Conservation (phyloP, 2,797 vertebrate genomes). For the Cuniculus paca region DNA sequence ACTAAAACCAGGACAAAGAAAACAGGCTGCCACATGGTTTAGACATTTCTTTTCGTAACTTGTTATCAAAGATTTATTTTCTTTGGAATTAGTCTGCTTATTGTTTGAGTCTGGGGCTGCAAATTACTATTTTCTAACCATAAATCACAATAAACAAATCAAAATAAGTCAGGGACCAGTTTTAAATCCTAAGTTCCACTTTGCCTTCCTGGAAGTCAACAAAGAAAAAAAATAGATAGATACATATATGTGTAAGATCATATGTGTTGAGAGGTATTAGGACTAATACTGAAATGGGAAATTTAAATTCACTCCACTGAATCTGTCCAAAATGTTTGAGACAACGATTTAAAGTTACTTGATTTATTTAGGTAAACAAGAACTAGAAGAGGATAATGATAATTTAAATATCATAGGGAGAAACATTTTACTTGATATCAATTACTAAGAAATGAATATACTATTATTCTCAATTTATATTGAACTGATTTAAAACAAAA, state of each 20-base stretch:
- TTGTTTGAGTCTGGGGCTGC: background rate
- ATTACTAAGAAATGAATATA: slow-evolving; percentile 3
- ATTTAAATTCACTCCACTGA: slow-evolving; percentile 34
- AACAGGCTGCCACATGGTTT: background rate
- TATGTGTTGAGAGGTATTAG: background rate
- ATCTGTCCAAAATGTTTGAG: slow-evolving; percentile 22
- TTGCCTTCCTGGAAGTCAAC: background rate
- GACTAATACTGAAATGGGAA: slow-evolving; percentile 39
- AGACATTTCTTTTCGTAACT: slow-evolving; percentile 42
- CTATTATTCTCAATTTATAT: background rate
- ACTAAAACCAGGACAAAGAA: background rate
- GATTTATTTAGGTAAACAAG: background rate
- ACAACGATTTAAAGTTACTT: background rate
- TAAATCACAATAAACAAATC: slow-evolving; percentile 54
- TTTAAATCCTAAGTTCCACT: background rate
- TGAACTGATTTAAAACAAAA: slow-evolving; percentile 21
- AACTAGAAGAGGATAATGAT: background rate
- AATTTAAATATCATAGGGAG: slow-evolving; percentile 6
- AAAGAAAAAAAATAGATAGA: background rate
- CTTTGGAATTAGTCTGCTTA: background rate
- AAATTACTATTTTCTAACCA: slow-evolving; percentile 34
- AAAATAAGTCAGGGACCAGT: background rate
- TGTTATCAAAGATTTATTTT: background rate
- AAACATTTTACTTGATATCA: background rate
- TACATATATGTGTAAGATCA: background rate